Evolutionary conservation across 1,140 invertebrate genomes (phyloP), one percentile per base, ranked within the genome.

Genomic region (Uloborus diversus): DNA sequence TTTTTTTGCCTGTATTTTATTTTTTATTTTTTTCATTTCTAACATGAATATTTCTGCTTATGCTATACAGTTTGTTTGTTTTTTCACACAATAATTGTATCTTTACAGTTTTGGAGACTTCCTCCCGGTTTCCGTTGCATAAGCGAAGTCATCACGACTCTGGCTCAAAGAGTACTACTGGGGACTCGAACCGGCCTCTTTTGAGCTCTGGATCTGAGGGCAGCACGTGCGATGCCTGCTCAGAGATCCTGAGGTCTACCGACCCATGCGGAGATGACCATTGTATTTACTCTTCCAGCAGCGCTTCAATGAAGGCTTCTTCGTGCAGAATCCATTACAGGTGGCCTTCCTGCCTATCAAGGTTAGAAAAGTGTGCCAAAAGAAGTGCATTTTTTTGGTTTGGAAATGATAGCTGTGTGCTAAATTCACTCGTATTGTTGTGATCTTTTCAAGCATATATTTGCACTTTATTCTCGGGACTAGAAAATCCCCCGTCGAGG

Each of bases 161-260:
- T n/a, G 32, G 32, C 42, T 47, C 64, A 9, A 42, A 53, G 13
- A 32, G 56, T 11, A 71, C 47, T 14, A 27, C 14, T 14, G 42
- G 64, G 9, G 79, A 80, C 13, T 70, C 68, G 13, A 62, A 47
- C 5, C 73, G 57, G 9, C 66, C 56, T 5, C 57, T 78, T 17
- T 23, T 78, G 20, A 78, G 71, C 35, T 81, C 71, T 35, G 75
- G 75, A 4, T 73, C 69, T n/a, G 80, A 76, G 64, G 30, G 57
- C 66, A 80, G 76, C 42, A 80, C 70, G 5, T 82, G 81, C 33
- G 81, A 82, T 51, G 78, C 76, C 5, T 79, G 68, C 62, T 82
- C 76, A 17, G 81, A 82, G 49, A 73, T 79, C 32, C 42, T 79
- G 4, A 37, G 73, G 20, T 27, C 61, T 4, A 32, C 59, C 11